Percentiles rank a stretch among this genome's conserved stretches.
These are phyloP conservation scores for Psittacula derbiana DNA, from an alignment of 2,797 vertebrate species.

Conservation along the genomic window DNA sequence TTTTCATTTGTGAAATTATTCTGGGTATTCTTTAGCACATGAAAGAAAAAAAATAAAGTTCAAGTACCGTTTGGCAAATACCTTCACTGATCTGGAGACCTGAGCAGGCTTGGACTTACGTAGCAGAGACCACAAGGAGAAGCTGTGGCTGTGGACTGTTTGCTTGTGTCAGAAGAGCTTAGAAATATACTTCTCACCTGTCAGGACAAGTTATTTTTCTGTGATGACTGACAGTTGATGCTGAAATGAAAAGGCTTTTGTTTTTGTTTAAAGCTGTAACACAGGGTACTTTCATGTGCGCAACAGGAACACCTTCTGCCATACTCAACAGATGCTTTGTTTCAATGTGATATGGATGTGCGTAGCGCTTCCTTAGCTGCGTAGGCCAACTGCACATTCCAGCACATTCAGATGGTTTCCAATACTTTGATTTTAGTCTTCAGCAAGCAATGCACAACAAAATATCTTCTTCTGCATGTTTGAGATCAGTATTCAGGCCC, in stretches of 20 bases:
- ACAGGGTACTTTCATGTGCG: not conserved
- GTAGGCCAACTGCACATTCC: not conserved
- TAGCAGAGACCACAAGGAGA: not conserved
- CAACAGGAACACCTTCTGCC: not conserved
- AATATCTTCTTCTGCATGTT: constrained; percentile 30
- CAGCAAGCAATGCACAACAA: not conserved
- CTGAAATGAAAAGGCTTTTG: not conserved
- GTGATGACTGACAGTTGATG: not conserved
- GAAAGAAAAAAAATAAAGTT: not conserved
- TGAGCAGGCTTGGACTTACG: not conserved
- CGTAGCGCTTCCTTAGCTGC: not conserved
- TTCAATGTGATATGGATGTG: not conserved
- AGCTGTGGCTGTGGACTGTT: not conserved
- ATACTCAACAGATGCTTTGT: not conserved
- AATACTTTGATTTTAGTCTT: not conserved
- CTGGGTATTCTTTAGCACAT: not conserved
- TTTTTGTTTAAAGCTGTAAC: not conserved
- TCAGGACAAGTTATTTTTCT: not conserved
- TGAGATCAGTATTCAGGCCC: constrained; percentile 34
- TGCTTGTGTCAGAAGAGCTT: not conserved
- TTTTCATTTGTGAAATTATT: not conserved
- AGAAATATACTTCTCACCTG: not conserved
- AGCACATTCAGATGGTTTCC: not conserved
- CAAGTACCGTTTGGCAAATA: not conserved
- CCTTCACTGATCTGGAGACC: not conserved